Base-by-base conservation (phyloP, 2,797 vertebrate genomes). In the Enteromius anoplus region DNA sequence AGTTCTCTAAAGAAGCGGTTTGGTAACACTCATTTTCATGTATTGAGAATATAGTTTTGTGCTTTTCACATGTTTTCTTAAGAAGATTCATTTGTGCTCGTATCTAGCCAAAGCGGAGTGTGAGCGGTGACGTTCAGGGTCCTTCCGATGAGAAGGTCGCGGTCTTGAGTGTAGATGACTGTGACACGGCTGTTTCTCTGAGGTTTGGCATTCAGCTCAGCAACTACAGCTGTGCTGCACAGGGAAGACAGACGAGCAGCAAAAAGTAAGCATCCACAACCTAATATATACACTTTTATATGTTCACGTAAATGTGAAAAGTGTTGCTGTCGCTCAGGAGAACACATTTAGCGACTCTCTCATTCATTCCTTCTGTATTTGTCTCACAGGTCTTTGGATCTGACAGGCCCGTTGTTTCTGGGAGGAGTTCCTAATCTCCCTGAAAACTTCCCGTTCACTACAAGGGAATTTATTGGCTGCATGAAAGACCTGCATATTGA, bases 121-220 rank as follows among this genome's bases (percentile, higher is more conserved):
- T 95, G 72, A 93, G 95, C 8, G 98, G 98, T 0, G 95, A 96
- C 79, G 96, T 95, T 23, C 96, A 98, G 91, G 98, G 98, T 76
- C 98, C 98, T 0, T 99, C 98, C 7, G 97, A 98, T 90, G 97
- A 99, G 93, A 99, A 99, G 89, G 96, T 99, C 87, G 97, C 98
- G 0, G 95, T 98, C 88, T 91, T 99, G 89, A 97, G 96, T 19
- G 91, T 99, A 71, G 98, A 99, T 4, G 96, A 98, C 91, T 99
- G 98, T 23, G 96, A 99, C 0, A 95, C 95, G 1, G 95, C 97
- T 0, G 91, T 99, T 90, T 97, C 98, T 10, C 94, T 99, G 80
- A 96, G 96, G 88, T 99, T 99, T 0, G 96, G 97, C 29, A 92
- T 88, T 0, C 96, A 97, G 89, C 96, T 99, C 0, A 96, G 97